These are phyloP conservation scores for Antheraea yamamai DNA, from an alignment of 2,888 invertebrate species.

Conservation along the genomic window DNA sequence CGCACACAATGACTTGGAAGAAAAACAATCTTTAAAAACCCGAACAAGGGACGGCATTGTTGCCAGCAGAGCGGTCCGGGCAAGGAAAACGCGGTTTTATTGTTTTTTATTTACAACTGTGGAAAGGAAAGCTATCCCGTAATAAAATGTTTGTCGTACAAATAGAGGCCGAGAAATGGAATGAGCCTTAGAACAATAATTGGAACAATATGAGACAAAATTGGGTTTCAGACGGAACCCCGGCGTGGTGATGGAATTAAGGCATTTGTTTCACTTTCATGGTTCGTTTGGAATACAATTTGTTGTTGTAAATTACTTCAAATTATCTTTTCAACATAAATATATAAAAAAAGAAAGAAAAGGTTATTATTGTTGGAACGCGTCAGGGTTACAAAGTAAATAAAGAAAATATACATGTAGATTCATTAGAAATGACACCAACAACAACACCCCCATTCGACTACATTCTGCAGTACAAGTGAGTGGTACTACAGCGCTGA, in stretches of 20 bases:
- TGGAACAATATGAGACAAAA: conserved; percentile 23
- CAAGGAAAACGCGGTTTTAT: conserved; percentile 34
- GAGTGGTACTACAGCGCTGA: too few species aligned
- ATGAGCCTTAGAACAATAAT: conserved; percentile 8
- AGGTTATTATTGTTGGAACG: too few species aligned
- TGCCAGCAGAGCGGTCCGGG: conserved; percentile 22
- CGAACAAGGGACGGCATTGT: conserved; percentile 22
- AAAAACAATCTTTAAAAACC: conserved; percentile 62
- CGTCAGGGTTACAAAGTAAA: too few species aligned
- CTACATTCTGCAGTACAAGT: too few species aligned
- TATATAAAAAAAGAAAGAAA: too few species aligned
- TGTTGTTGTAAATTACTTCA: background rate
- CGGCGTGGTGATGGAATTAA: conserved; percentile 3
- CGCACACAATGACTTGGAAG: conserved; percentile 62
- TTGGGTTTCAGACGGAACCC: conserved; percentile 1
- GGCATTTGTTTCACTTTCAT: background rate
- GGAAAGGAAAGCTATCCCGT: conserved; percentile 14
- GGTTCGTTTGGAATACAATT: background rate
- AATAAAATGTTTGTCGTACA: conserved; percentile 23
- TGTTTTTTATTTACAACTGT: conserved; percentile 52
- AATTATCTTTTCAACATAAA: background rate
- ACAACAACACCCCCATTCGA: too few species aligned
- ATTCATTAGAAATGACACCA: too few species aligned
- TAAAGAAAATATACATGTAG: too few species aligned
- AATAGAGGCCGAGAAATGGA: conserved; percentile 16